Percentiles rank a stretch among this genome's conserved stretches.
phyloP scores from a whole-genome alignment of 2,888 invertebrate genomes.

The Drosophila vallismaia region DNA sequence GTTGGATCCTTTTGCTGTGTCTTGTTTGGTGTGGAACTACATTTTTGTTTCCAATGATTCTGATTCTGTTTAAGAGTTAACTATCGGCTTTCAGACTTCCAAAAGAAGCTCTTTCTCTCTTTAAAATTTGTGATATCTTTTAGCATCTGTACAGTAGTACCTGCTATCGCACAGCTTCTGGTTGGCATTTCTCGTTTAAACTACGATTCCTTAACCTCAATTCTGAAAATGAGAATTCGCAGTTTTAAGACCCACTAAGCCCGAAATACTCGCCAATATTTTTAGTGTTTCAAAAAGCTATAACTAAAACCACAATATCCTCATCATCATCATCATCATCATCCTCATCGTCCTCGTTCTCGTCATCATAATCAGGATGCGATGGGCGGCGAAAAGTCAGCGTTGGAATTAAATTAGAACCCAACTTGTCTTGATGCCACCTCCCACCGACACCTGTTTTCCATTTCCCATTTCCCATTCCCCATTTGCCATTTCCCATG shows the following conservation, averaged over 20 bases:
- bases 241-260: neutral
- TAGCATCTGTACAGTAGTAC: neutral
- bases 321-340: conserved; percentile 7
- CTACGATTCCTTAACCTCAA: too few relatives aligned
- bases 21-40: neutral
- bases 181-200: too few relatives aligned
- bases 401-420: conserved; percentile 64
- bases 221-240: too few relatives aligned
- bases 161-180: neutral
- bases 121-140: neutral
- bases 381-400: conserved; percentile 38
- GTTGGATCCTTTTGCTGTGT: neutral
- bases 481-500: conserved; percentile 8
- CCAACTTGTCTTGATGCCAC: conserved; percentile 64
- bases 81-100: neutral
- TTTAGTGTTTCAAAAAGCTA: conserved; percentile 2
- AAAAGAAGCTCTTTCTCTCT: too few relatives aligned
- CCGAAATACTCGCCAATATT: conserved; percentile 1
- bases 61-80: neutral
- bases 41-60: neutral
- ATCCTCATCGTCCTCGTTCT: neutral
- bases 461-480: conserved; percentile 15
- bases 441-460: neutral
- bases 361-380: conserved; percentile 4
- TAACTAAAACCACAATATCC: conserved; percentile 10